Conservation (phyloP, 2,888 invertebrate genomes). For the Chloroclysta siterata region DNA sequence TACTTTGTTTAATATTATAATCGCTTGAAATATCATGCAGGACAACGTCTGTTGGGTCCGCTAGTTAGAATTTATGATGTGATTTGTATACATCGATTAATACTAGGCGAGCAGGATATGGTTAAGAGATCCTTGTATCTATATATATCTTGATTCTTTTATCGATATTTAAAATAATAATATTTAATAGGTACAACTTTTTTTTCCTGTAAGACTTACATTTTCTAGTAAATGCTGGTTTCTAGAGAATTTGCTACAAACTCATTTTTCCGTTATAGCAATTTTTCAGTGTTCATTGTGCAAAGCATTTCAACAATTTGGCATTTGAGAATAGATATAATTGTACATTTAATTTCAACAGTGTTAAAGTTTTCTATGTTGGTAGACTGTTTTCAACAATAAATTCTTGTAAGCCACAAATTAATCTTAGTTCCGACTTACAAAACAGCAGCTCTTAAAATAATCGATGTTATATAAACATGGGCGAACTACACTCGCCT, state of each 20-base stretch:
- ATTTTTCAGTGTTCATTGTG: background rate
- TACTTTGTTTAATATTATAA: too few species aligned
- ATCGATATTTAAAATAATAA: background rate
- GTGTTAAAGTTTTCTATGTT: conserved; percentile 3
- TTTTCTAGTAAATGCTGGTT: conserved; percentile 17
- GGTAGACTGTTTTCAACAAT: background rate
- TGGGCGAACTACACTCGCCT: too few species aligned
- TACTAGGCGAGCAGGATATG: background rate
- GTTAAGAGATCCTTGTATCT: background rate
- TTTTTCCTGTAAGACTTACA: background rate
- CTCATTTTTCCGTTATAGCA: conserved; percentile 2
- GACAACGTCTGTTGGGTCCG: too few species aligned
- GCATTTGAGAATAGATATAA: conserved; percentile 26
- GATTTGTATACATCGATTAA: background rate
- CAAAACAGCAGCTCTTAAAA: background rate
- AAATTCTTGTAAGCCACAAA: background rate
- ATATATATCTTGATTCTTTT: background rate
- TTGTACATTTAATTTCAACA: conserved; percentile 18
- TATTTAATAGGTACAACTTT: background rate
- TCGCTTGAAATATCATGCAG: too few species aligned
- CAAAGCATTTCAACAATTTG: conserved; percentile 28
- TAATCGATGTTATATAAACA: conserved; percentile 19
- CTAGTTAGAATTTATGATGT: background rate
- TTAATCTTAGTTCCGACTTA: background rate
- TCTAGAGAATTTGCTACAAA: background rate